A percentile compares a stretch with the other conserved stretches of the same genome.
phyloP scores from a whole-genome alignment of 2,888 invertebrate genomes.

The Lasioglossum leucozonium region DNA sequence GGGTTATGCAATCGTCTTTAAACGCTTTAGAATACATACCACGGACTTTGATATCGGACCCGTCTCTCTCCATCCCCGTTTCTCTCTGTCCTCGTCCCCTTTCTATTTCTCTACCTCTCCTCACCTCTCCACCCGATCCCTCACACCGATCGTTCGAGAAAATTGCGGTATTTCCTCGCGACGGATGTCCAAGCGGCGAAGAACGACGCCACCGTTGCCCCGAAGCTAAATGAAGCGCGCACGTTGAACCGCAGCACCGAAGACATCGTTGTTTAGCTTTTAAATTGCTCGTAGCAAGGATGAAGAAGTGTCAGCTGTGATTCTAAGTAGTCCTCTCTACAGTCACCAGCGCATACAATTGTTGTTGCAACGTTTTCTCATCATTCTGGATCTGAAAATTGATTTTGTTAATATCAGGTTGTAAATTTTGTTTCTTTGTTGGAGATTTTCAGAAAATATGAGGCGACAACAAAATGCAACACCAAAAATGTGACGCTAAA shows the following conservation, averaged over 20 bases:
- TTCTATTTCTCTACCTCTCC: not conserved
- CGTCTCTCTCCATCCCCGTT: not conserved
- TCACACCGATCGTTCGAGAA: slow-evolving; percentile 54
- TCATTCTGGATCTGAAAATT: no score
- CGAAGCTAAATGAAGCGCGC: slow-evolving; percentile 27
- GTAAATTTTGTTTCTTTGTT: no score
- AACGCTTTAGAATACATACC: slow-evolving; percentile 64
- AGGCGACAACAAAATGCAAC: no score
- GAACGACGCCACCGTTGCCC: slow-evolving; percentile 11
- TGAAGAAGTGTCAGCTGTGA: not conserved
- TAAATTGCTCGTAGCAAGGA: not conserved
- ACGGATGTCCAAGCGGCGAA: slow-evolving; percentile 18
- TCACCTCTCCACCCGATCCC: no score
- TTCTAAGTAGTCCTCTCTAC: not conserved
- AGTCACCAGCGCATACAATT: no score
- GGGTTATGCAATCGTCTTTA: slow-evolving; percentile 70
- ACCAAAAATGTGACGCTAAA: no score
- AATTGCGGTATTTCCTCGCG: slow-evolving; percentile 32
- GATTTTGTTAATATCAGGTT: no score
- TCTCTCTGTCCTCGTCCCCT: not conserved
- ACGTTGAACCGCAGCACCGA: not conserved
- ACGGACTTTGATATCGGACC: slow-evolving; percentile 70
- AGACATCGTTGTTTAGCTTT: not conserved
- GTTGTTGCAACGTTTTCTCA: no score
- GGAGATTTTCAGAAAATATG: no score